Percentiles rank a stretch among this genome's conserved stretches.
phyloP scores from a whole-genome alignment of 1,140 invertebrate genomes.

The Sycophaga agraensis region DNA sequence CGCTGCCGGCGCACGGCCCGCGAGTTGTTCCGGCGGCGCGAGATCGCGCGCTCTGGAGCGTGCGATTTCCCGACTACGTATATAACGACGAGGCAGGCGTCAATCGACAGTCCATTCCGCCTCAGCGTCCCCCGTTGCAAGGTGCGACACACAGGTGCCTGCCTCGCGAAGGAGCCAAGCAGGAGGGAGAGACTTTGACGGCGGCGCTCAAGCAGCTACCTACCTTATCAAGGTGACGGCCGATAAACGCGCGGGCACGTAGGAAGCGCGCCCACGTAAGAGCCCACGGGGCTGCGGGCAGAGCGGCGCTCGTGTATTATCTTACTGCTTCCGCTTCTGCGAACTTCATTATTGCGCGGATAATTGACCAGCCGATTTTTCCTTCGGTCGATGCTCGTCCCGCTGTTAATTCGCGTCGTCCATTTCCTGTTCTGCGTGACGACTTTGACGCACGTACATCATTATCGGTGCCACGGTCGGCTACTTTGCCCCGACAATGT shows the following conservation, averaged over 20 bases:
- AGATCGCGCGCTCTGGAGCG: constrained; percentile 7
- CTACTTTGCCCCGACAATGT: too few species aligned
- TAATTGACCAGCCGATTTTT: too few species aligned
- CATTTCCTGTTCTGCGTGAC: too few species aligned
- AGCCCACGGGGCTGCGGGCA: too few species aligned
- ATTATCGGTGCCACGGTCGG: too few species aligned
- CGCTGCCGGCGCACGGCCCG: neutral
- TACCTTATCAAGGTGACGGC: constrained; percentile 20
- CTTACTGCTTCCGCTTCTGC: too few species aligned
- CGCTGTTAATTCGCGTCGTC: too few species aligned
- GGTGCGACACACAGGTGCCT: neutral
- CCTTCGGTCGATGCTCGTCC: too few species aligned
- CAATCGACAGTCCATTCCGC: neutral
- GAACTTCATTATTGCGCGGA: too few species aligned
- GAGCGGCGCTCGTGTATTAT: too few species aligned
- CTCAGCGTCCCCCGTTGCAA: constrained; percentile 4
- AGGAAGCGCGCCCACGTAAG: too few species aligned
- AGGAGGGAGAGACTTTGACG: neutral
- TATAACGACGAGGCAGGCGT: constrained; percentile 11
- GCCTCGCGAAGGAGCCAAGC: neutral
- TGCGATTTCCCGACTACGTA: constrained; percentile 28
- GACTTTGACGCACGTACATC: too few species aligned
- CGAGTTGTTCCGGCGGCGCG: neutral
- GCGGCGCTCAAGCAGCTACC: neutral
- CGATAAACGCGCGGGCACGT: neutral